Evolutionary conservation across 2,113 vertebrate genomes (phyloP).

Genomic region (Tenebrosternarchus preto): DNA sequence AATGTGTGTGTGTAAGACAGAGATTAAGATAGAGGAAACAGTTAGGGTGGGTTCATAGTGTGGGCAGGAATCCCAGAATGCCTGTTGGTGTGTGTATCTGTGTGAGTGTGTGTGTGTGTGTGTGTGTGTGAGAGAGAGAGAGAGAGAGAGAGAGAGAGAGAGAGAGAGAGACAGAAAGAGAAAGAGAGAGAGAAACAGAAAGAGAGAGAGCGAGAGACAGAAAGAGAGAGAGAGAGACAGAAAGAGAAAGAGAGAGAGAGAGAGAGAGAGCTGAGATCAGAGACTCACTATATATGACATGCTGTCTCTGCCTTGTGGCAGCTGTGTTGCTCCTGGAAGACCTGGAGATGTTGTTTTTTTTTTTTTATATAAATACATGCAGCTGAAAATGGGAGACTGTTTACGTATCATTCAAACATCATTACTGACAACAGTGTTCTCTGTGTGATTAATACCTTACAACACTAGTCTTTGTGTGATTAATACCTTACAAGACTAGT

Average conservation of each 20-base stretch:
- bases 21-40: neutral
- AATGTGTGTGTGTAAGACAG: slow-evolving; percentile 2
- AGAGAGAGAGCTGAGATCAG: neutral
- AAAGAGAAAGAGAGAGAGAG: slow-evolving; percentile 1
- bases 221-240: neutral
- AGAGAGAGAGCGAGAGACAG: neutral
- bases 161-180: neutral
- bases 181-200: neutral
- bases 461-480: too few species aligned
- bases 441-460: neutral
- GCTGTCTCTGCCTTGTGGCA: slow-evolving; percentile 14
- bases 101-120: slow-evolving; percentile 7
- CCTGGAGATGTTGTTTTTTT: slow-evolving; percentile 37
- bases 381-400: slow-evolving; percentile 7
- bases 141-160: slow-evolving; percentile 3
- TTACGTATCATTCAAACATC: slow-evolving; percentile 14
- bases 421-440: neutral
- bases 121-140: neutral
- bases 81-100: slow-evolving; percentile 12
- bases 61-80: slow-evolving; percentile 43
- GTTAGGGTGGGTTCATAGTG: slow-evolving; percentile 22
- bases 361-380: slow-evolving; percentile 23
- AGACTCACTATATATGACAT: slow-evolving; percentile 38
- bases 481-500: neutral
- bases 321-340: slow-evolving; percentile 24